Evolutionary conservation across 2,113 vertebrate genomes (phyloP).

Genomic region (Pelecanoides urinatrix): DNA sequence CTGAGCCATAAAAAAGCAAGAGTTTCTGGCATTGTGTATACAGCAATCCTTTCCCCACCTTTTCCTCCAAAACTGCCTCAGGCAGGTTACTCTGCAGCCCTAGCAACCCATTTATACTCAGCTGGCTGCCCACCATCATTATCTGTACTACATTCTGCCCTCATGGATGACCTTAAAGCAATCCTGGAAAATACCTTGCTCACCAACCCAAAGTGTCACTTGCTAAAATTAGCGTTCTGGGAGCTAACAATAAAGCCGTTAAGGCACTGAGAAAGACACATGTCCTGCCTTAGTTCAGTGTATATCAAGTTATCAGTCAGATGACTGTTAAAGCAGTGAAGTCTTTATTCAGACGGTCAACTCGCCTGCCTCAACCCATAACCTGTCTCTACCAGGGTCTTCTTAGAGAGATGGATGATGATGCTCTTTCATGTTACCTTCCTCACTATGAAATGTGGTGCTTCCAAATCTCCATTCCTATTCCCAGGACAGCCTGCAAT

Average conservation of each 20-base stretch:
- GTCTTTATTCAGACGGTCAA: background rate
- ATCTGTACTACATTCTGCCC: background rate
- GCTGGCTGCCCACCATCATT: background rate
- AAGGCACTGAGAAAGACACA: slow-evolving; percentile 5
- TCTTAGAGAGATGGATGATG: background rate
- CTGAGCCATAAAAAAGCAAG: background rate
- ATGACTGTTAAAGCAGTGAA: background rate
- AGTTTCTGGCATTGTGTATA: background rate
- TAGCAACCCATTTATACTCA: background rate
- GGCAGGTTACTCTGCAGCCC: background rate
- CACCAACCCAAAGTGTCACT: slow-evolving; percentile 18
- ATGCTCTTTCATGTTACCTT: background rate
- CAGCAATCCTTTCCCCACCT: background rate
- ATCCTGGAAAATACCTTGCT: slow-evolving; percentile 31
- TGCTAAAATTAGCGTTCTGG: slow-evolving; percentile 31
- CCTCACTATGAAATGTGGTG: fast-evolving
- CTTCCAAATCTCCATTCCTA: background rate
- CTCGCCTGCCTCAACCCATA: background rate
- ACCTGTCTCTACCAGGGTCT: background rate
- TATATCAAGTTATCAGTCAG: background rate
- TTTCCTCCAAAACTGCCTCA: background rate
- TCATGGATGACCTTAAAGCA: slow-evolving; percentile 4
- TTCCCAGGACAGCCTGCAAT: background rate
- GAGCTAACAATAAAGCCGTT: background rate
- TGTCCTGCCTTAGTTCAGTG: background rate